These are phyloP conservation scores for Hemaris fuciformis DNA, from an alignment of 2,888 invertebrate species.

Conservation along the genomic window DNA sequence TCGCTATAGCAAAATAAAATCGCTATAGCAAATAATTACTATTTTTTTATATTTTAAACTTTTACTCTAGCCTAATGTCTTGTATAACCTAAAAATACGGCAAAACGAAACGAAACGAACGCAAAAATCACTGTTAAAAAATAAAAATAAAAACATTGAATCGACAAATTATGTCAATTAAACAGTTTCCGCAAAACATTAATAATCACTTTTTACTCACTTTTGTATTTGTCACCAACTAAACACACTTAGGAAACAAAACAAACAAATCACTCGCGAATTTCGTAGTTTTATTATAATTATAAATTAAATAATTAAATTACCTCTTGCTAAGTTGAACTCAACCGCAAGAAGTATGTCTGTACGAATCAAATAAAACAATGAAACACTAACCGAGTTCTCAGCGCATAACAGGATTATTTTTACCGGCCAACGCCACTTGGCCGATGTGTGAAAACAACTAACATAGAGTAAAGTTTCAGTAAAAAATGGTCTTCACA, in stretches of 20 bases:
- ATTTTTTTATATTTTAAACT: too few species aligned
- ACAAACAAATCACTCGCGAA: not conserved
- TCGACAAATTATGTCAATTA: too few species aligned
- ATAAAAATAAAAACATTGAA: too few species aligned
- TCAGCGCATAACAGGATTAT: not conserved
- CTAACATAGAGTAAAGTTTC: not conserved
- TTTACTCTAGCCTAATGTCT: too few species aligned
- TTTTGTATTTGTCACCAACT: too few species aligned
- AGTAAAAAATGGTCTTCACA: not conserved
- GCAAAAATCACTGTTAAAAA: too few species aligned
- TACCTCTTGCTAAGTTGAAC: not conserved
- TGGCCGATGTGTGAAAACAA: not conserved
- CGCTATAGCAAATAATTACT: too few species aligned
- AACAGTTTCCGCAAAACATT: too few species aligned
- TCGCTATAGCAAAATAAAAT: too few species aligned
- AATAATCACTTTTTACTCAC: too few species aligned
- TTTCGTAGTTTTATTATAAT: not conserved
- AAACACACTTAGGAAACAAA: not conserved
- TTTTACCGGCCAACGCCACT: not conserved
- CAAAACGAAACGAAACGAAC: too few species aligned
- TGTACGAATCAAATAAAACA: not conserved
- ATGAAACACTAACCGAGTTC: not conserved
- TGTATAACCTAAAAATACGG: too few species aligned
- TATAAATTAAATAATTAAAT: not conserved
- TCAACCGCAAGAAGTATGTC: not conserved